Evolutionary conservation across 2,113 vertebrate species (phyloP), one percentile per base, ranked within the genome.

Genomic region (Dasyurus viverrinus): DNA sequence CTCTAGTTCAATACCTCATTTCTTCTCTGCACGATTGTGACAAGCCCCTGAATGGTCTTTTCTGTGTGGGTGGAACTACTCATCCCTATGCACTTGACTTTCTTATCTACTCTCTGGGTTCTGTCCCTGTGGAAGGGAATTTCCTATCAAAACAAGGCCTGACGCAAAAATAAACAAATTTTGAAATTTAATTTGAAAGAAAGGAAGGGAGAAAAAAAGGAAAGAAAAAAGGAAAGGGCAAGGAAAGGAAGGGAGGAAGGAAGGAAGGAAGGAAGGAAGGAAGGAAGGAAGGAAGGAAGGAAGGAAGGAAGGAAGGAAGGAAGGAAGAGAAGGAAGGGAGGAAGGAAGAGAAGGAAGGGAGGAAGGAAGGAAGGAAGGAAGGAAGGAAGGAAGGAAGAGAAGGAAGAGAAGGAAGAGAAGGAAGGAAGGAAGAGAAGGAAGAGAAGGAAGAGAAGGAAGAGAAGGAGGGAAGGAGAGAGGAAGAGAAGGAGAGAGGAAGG

Each of bases 361-460:
- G n/a, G 50, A 25, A 55, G 47, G 47, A 48, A 42, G 4, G 24
- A 8, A 0, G 19, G 48, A 10, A 42, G 6, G 6, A 42, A 89
- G 53, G 2, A 84, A 9, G 19, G 14, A 22, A 53, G 90, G 16
- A 46, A 46, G 1, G 14, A 90, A 47, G 11, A n/a, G n/a, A n/a
- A n/a, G n/a, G n/a, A n/a, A n/a, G n/a, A n/a, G n/a, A n/a, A n/a
- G n/a, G n/a, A n/a, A n/a, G n/a, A n/a, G n/a, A n/a, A n/a, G 42
- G 42, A 36, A 36, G 53, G 27, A 48, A 1, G 1, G 53, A 2
- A 50, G 47, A 8, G 2, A 46, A 46, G n/a, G 10, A 48, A 48
- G 47, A 5, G n/a, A n/a, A n/a, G n/a, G n/a, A n/a, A 48, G 47
- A 0, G 26, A 3, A 10, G 2, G 11, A 48, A 76, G 0, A 8